A percentile compares a stretch with the other conserved stretches of the same genome.
Conservation (phyloP, 2,888 invertebrate species). For the Tetrapedia diversipes region DNA sequence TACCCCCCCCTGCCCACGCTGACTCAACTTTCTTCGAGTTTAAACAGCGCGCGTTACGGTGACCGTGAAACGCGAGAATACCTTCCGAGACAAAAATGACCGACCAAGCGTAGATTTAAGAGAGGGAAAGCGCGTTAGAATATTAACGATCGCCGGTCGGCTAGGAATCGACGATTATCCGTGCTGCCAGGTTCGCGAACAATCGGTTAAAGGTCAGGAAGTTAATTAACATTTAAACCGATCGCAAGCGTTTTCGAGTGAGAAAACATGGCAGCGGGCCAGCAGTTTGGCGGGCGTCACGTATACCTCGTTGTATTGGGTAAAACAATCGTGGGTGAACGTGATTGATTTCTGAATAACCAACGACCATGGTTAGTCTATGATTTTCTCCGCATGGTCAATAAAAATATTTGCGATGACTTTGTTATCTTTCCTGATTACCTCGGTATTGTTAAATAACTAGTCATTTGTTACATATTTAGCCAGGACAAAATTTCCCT, state of each 20-base stretch:
- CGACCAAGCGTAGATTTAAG: background rate
- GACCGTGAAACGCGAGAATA: background rate
- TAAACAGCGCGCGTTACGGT: background rate
- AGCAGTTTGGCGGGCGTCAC: slow-evolving; percentile 32
- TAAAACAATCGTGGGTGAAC: slow-evolving; percentile 37
- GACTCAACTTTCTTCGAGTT: slow-evolving; percentile 11
- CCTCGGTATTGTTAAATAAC: too few relatives aligned
- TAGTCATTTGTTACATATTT: too few relatives aligned
- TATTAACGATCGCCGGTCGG: background rate
- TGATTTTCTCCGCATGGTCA: slow-evolving; percentile 2
- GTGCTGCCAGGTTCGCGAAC: background rate
- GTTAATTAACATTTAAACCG: slow-evolving; percentile 53
- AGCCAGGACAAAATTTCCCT: too few relatives aligned
- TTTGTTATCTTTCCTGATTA: slow-evolving; percentile 26
- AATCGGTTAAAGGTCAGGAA: slow-evolving; percentile 42
- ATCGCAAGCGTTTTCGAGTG: slow-evolving; percentile 27
- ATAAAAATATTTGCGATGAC: slow-evolving; percentile 42
- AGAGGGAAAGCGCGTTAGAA: background rate
- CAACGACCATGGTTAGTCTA: background rate
- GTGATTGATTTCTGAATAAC: slow-evolving; percentile 50
- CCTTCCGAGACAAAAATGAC: background rate
- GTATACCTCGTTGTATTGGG: slow-evolving; percentile 33
- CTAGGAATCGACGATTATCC: slow-evolving; percentile 22
- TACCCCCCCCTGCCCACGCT: too few relatives aligned
- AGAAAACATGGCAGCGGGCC: slow-evolving; percentile 42